Evolutionary conservation across 2,113 vertebrate species (phyloP).

Genomic region (Platichthys stellatus): DNA sequence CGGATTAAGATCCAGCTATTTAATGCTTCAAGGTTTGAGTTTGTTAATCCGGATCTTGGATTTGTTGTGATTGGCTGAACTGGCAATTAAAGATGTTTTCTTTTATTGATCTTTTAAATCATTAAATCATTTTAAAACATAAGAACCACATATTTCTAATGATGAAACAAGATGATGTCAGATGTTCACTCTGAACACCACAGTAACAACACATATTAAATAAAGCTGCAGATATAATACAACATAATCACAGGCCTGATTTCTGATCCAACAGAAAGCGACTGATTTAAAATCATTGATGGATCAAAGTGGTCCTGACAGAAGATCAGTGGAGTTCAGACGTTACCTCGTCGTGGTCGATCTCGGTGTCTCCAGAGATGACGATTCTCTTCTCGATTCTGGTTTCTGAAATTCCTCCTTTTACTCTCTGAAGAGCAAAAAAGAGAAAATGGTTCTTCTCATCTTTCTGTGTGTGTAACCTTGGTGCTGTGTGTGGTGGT

Average conservation of each 20-base stretch:
- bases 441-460: neutral
- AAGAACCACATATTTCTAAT: no score
- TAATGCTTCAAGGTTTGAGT: neutral
- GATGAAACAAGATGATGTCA: no score
- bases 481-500: neutral
- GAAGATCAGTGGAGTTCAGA: no score
- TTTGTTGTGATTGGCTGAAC: neutral
- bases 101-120: no score
- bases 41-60: neutral
- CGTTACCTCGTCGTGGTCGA: conserved; percentile 88
- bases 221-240: no score
- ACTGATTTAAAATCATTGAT: neutral
- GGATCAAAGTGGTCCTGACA: no score
- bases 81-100: neutral
- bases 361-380: conserved; percentile 95
- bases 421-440: conserved; percentile 85
- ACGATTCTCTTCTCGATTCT: conserved; percentile 98
- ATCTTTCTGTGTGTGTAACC: no score
- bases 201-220: no score
- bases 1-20: neutral
- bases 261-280: neutral
- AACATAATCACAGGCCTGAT: neutral
- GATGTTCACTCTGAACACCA: no score
- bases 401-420: conserved; percentile 95
- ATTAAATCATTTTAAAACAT: no score